Evolutionary conservation across 30 jellyfish, hydroid and myxozoan genomes (phyloP).

Genomic region (Rhopilema esculentum): DNA sequence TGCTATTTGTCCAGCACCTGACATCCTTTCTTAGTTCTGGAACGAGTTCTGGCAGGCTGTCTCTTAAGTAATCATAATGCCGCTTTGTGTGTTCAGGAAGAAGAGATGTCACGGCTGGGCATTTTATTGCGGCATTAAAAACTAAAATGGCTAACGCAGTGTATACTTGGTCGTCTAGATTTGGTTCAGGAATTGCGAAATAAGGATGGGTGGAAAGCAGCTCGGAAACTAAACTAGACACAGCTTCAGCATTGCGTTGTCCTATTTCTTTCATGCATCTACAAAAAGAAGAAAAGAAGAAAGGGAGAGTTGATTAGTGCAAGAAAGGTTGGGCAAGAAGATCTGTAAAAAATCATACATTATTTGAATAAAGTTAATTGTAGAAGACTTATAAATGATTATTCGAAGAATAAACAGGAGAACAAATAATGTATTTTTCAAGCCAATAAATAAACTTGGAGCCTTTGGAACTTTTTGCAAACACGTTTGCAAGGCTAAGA

Average conservation of each 20-base stretch:
- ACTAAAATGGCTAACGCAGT: constrained; percentile 84
- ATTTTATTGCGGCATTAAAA: constrained; percentile 87
- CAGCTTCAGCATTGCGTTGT: constrained; percentile 80
- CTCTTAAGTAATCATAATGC: constrained; percentile 89
- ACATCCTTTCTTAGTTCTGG: constrained; percentile 69
- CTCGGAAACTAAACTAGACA: constrained; percentile 85
- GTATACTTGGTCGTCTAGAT: constrained; percentile 85
- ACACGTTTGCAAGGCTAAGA: too few relatives aligned
- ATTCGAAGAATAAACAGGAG: too few relatives aligned
- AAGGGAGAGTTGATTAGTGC: background rate
- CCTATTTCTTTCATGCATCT: constrained; percentile 94
- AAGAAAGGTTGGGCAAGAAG: background rate
- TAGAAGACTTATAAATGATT: too few relatives aligned
- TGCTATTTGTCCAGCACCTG: background rate
- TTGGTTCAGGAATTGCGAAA: constrained; percentile 95
- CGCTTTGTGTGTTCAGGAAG: constrained; percentile 82
- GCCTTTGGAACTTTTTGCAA: too few relatives aligned
- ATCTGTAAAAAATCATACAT: background rate
- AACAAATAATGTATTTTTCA: too few relatives aligned
- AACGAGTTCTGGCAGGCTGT: constrained; percentile 85
- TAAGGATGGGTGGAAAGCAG: constrained; percentile 89
- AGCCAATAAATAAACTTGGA: too few relatives aligned
- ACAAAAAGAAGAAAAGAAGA: background rate
- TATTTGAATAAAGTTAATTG: too few relatives aligned
- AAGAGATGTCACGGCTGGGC: constrained; percentile 78